Evolutionary conservation across 2,113 vertebrate species (phyloP).

Genomic region (Daphoenositta chrysoptera): DNA sequence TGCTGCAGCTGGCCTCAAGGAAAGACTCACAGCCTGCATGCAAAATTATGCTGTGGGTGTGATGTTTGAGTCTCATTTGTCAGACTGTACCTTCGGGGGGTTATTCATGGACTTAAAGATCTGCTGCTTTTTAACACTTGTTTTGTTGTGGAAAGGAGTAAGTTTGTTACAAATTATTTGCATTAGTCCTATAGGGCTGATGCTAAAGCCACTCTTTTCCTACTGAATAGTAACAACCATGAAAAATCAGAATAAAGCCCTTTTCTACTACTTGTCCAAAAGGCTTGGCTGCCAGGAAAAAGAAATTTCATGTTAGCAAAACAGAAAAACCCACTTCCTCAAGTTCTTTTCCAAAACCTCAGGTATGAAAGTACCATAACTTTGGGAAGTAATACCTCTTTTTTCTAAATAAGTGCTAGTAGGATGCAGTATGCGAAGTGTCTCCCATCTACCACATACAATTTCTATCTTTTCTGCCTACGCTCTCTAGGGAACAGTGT

Average conservation of each 20-base stretch:
- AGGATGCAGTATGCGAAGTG: background rate
- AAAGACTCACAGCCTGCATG: background rate
- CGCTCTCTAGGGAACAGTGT: background rate
- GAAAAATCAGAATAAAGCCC: background rate
- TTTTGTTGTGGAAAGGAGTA: background rate
- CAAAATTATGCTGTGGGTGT: background rate
- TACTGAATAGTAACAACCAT: background rate
- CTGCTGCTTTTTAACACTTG: background rate
- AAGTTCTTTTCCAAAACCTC: background rate
- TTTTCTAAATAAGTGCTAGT: background rate
- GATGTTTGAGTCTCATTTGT: background rate
- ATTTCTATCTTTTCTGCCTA: background rate
- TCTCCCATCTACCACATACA: background rate
- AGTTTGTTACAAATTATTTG: background rate
- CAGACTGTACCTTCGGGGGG: background rate
- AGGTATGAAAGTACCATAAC: background rate
- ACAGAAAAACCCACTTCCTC: background rate
- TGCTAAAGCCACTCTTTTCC: background rate
- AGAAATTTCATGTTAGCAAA: background rate
- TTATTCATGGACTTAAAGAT: background rate
- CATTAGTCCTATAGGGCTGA: background rate
- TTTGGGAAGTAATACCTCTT: background rate
- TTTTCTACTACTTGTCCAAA: background rate
- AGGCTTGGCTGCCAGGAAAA: background rate
- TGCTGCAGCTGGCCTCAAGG: background rate